Base-by-base conservation (phyloP, 1,140 invertebrate genomes). In the Euwallacea similis region DNA sequence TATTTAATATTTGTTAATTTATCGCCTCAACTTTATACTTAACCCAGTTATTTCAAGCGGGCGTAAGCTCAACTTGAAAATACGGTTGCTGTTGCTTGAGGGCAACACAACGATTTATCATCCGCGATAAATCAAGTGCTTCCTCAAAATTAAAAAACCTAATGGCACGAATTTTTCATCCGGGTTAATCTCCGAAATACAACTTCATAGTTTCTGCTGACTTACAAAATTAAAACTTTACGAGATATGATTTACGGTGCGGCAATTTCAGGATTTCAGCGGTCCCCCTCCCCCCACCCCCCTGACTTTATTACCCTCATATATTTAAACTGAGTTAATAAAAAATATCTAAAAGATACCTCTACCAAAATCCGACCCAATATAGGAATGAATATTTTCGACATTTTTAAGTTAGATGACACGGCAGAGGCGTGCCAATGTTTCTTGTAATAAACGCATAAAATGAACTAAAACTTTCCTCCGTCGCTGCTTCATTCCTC, bases 241-340 rank as follows among this genome's bases (percentile, higher is more conserved):
- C 13, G 44, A 42, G 47, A 44, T 53, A 61, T 69, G 66, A 69
- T 69, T 69, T 69, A 69, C 66, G 56, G 66, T 21, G 44, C 61
- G 46, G 66, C 66, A 69, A 61, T 69, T 69, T 69, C 54, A 11
- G 43, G 58, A 69, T 69, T 69, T 69, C 66, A 69, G 60, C 66
- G 61, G 4, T 33, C 66, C 47, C 15, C 33, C 15, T 33, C 21
- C 21, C 21, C 21, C 21, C n/a, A 2, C 21, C 1, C 21, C 21
- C 21, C 21, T 33, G 21, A 69, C 55, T 69, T 69, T 69, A 69
- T 43, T 56, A 41, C 15, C 21, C 56, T 61, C 43, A 69, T 69
- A 69, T 69, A 56, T 69, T 44, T 64, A 65, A 71, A 66, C 42
- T 47, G 69, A 71, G 59, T 71, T 74, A 71, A 71, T 71, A 74